These are phyloP conservation scores for Ceyx margarethae DNA, from an alignment of 2,113 vertebrate genomes.

Conservation along the genomic window DNA sequence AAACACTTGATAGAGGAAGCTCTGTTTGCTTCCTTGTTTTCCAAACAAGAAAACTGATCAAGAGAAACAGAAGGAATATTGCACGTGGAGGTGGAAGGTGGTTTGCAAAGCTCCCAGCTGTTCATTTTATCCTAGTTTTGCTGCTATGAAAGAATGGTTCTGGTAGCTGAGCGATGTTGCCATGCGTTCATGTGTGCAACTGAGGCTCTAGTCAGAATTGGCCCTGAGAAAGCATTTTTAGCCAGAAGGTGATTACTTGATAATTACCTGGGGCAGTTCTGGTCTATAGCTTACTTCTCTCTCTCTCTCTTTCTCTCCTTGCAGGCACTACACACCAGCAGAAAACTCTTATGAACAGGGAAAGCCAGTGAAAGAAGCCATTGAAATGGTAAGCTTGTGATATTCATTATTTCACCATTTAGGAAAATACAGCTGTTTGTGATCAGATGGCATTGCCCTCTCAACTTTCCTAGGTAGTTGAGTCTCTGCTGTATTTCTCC, in stretches of 20 bases:
- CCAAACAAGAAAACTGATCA: neutral
- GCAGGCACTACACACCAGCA: neutral
- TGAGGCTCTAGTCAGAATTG: neutral
- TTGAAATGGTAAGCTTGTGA: constrained; percentile 47
- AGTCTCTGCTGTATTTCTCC: neutral
- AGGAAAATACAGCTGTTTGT: neutral
- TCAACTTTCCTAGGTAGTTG: neutral
- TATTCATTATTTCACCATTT: neutral
- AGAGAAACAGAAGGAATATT: neutral
- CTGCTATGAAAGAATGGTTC: neutral
- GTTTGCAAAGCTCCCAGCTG: neutral
- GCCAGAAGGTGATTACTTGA: neutral
- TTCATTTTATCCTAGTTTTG: neutral
- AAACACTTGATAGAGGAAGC: neutral
- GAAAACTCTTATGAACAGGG: constrained; percentile 19
- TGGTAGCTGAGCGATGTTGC: neutral
- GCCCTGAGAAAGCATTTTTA: neutral
- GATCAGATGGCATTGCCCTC: neutral
- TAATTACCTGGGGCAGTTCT: neutral
- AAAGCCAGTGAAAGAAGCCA: neutral
- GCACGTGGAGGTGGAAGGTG: no score
- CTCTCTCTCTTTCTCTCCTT: neutral
- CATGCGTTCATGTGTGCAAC: neutral
- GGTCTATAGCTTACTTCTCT: neutral
- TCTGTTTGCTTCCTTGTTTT: neutral